Evolutionary conservation across 2,888 invertebrate genomes (phyloP).

Genomic region (Heliconius charithonia): DNA sequence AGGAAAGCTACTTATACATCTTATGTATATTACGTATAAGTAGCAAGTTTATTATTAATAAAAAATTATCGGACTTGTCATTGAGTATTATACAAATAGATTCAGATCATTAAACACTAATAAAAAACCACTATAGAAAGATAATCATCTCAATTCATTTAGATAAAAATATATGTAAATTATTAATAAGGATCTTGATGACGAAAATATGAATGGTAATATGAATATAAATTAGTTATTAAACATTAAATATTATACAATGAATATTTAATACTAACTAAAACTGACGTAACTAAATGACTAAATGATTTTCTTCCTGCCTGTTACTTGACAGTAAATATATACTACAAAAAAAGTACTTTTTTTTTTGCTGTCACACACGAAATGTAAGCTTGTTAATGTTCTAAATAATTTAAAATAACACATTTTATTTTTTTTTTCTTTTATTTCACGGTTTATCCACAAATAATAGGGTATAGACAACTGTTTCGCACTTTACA

Average conservation of each 20-base stretch:
- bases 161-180: constrained; percentile 14
- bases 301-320: background rate
- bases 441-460: no score
- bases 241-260: background rate
- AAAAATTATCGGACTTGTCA: background rate
- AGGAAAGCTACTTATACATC: no score
- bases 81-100: background rate
- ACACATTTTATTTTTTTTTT: no score
- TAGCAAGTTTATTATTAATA: no score
- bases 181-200: constrained; percentile 1
- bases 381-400: background rate
- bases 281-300: background rate
- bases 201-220: constrained; percentile 2
- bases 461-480: no score
- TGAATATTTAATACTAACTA: background rate
- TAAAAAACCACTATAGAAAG: constrained; percentile 1
- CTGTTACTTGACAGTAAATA: background rate
- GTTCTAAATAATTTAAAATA: background rate
- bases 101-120: constrained; percentile 1
- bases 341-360: no score
- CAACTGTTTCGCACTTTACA: no score
- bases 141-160: constrained; percentile 6
- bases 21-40: no score
- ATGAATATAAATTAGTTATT: background rate
- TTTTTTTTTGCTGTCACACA: no score